Conservation (phyloP, 1,140 invertebrate genomes). For the Brachionus plicatilis region DNA sequence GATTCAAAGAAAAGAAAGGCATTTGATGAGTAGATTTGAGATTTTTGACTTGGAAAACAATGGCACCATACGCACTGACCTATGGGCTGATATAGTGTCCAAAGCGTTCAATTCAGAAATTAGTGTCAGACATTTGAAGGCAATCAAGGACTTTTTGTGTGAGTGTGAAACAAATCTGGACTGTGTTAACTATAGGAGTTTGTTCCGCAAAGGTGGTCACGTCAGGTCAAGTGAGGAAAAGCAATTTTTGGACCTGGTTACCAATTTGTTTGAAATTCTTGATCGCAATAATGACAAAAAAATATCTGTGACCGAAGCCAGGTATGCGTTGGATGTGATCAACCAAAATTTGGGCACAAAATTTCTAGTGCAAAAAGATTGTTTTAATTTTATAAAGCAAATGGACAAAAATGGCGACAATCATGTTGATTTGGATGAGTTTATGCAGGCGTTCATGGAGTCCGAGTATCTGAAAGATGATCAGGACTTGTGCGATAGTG, state of each 20-base stretch:
- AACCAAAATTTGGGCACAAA: not conserved
- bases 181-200: not conserved
- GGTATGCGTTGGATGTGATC: not conserved
- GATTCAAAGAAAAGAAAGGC: not conserved
- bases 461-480: not conserved
- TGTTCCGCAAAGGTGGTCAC: not conserved
- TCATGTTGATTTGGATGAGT: conserved; percentile 11
- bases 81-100: not conserved
- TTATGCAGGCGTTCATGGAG: not conserved
- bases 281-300: conserved; percentile 5
- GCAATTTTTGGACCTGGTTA: not conserved
- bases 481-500: not conserved
- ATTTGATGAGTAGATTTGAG: not conserved
- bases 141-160: conserved; percentile 9
- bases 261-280: not conserved
- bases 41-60: not conserved
- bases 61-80: not conserved
- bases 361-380: not conserved
- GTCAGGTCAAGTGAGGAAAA: not conserved
- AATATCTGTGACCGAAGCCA: not conserved
- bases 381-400: conserved; percentile 10
- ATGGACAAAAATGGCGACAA: conserved; percentile 1
- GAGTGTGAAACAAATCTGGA: conserved; percentile 13
- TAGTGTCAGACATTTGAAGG: not conserved
- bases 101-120: conserved; percentile 6